phyloP scores from a whole-genome alignment of 1,140 invertebrate species.

The Macrobrachium rosenbergii region DNA sequence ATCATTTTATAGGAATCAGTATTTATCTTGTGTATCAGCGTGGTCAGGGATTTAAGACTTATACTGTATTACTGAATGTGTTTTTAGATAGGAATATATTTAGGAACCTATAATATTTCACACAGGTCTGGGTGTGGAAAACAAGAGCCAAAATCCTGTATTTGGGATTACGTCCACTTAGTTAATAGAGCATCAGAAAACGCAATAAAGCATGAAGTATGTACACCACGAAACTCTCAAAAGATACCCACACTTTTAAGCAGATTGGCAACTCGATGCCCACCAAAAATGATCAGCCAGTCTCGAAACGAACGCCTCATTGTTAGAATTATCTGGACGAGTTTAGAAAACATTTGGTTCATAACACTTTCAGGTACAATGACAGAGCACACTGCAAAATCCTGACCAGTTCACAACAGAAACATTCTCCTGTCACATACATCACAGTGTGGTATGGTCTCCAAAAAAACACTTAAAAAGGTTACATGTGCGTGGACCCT shows the following conservation, averaged over 20 bases:
- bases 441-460: too few relatives aligned
- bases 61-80: too few relatives aligned
- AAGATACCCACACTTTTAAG: constrained; percentile 53
- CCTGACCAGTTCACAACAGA: too few relatives aligned
- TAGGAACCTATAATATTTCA: too few relatives aligned
- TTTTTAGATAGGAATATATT: too few relatives aligned
- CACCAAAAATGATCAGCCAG: constrained; percentile 55
- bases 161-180: neutral
- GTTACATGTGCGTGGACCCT: neutral
- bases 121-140: too few relatives aligned
- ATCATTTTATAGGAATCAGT: too few relatives aligned
- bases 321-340: neutral
- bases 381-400: too few relatives aligned
- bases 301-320: constrained; percentile 56
- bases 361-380: neutral
- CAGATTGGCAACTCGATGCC: constrained; percentile 48
- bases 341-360: constrained; percentile 12
- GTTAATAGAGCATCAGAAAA: neutral
- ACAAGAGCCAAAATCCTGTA: neutral
- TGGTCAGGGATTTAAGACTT: too few relatives aligned
- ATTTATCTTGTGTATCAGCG: too few relatives aligned
- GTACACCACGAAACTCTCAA: neutral
- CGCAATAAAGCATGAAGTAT: neutral
- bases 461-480: neutral
- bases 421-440: too few relatives aligned